Conservation (phyloP, 2,888 invertebrate species). For the Standfussiana lucernea region DNA sequence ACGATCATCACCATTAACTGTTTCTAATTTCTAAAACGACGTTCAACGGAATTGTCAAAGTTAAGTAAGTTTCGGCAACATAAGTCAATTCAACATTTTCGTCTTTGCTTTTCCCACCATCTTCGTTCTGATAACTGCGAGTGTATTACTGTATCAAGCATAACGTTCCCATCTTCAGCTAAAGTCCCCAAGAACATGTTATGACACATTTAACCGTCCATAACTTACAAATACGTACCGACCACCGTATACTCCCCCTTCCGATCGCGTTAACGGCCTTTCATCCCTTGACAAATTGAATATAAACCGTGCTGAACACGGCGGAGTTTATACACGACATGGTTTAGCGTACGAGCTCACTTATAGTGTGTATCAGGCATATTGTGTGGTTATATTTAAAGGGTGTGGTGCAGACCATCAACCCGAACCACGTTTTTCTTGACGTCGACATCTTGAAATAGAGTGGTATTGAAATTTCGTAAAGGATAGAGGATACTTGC, state of each 20-base stretch:
- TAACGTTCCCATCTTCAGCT: not conserved
- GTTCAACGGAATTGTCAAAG: too few relatives aligned
- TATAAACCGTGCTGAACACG: constrained; percentile 36
- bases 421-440: not conserved
- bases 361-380: not conserved
- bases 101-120: not conserved
- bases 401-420: not conserved
- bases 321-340: not conserved
- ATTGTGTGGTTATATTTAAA: not conserved
- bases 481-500: too few relatives aligned
- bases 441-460: too few relatives aligned
- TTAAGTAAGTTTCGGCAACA: too few relatives aligned
- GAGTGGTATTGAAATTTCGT: too few relatives aligned
- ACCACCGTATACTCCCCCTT: constrained; percentile 36
- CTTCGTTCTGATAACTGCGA: not conserved
- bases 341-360: not conserved
- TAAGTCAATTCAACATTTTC: too few relatives aligned
- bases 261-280: constrained; percentile 55
- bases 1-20: too few relatives aligned
- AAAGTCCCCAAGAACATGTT: not conserved
- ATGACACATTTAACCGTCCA: not conserved
- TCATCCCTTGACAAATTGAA: constrained; percentile 64
- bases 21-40: too few relatives aligned
- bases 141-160: not conserved
- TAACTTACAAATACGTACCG: constrained; percentile 32